Conservation (phyloP, 2,888 invertebrate genomes). For the Phaonia tiefii region DNA sequence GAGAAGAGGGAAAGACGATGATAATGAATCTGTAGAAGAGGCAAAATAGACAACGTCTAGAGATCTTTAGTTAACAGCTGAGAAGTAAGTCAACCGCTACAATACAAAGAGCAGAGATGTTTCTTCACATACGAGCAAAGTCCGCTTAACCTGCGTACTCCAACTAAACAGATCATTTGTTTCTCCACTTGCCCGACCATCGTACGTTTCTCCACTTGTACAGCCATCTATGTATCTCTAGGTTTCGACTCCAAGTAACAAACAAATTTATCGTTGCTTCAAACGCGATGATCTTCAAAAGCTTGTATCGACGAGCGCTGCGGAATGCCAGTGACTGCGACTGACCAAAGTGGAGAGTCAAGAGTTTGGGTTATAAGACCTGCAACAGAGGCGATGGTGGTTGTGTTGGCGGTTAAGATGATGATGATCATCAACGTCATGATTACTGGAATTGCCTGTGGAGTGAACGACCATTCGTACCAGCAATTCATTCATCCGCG, state of each 20-base stretch:
- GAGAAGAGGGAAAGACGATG: constrained; percentile 18
- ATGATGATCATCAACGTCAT: background rate
- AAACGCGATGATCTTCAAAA: no score
- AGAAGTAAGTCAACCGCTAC: constrained; percentile 66
- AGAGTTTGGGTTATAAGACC: background rate
- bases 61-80: constrained; percentile 38
- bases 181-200: background rate
- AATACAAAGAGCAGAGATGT: constrained; percentile 52
- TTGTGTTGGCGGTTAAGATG: background rate
- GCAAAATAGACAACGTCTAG: constrained; percentile 3
- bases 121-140: constrained; percentile 40
- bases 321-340: background rate
- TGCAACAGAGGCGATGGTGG: background rate
- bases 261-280: no score
- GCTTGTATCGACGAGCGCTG: background rate
- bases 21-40: constrained; percentile 2
- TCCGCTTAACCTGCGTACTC: no score
- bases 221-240: background rate
- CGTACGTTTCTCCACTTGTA: background rate
- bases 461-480: constrained; percentile 23
- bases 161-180: background rate
- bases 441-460: background rate
- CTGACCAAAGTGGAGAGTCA: background rate
- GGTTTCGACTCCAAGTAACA: no score
- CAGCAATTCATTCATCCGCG: constrained; percentile 5